Base-by-base conservation (phyloP, 2,888 invertebrate genomes). In the Scaptomyza flava region DNA sequence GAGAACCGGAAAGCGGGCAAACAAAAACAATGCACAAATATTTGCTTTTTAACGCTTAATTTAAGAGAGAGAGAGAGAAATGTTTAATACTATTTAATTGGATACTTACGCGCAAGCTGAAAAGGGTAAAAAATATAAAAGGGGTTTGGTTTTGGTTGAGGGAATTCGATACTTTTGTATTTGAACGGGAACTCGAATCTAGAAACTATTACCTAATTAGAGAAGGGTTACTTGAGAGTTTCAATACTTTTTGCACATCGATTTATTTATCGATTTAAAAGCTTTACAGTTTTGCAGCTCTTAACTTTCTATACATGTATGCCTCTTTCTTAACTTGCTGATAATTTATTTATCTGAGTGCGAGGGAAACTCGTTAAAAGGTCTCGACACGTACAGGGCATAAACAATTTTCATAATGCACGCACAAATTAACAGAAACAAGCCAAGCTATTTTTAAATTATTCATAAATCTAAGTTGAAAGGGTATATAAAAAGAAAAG, bases 1-100 rank as follows among this genome's bases (percentile, higher is more conserved):
- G 53, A 43, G 23, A 41, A 56, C 36, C 59, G 66, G 41, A 68
- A 61, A 48, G 68, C 42, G 36, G 34, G 20, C 50, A 72, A 56
- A 51, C 59, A 61, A 64, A 69, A 68, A 71, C 71, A 81, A 77
- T 79, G 82, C 79, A 73, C 82, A 84, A 81, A 82, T 82, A 82
- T 82, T 87, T 82, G 87, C 81, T 87, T 71, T 66, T 72, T 80
- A 60, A 64, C 52, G 52, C 53, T 54, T 71, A 61, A 76, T 53
- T 65, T 56, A 72, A 11, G 11, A 11, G 2, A 23, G 23, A 38
- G 9, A 17, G 14, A 14, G 14, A 14, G 14, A 61, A 57, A 45
- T 45, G 27, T 34, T 34, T 31, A 69, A 54, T 47, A 52, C 54
- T 51, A 46, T 34, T 51, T 53, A 51, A 53, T 38, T 71, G 20